phyloP scores from a whole-genome alignment of 2,797 vertebrate species.

The Otolemur crassicaudatus region DNA sequence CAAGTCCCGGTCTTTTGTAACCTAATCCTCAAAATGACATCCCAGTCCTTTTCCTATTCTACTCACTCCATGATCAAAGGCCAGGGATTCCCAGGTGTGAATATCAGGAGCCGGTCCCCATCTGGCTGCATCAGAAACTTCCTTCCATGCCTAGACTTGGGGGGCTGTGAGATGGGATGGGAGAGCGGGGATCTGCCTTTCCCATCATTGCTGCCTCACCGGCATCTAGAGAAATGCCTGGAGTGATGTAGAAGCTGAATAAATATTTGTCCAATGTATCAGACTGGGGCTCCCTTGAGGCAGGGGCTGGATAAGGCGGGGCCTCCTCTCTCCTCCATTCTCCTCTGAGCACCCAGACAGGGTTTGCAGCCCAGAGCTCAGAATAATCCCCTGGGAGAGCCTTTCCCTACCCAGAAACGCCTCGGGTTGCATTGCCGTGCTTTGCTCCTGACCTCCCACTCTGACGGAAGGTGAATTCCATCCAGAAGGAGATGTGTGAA shows the following conservation, averaged over 20 bases:
- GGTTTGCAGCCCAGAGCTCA: neutral
- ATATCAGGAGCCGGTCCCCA: accelerated
- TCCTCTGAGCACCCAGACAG: neutral
- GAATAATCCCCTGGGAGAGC: neutral
- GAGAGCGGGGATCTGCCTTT: accelerated
- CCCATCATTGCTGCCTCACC: neutral
- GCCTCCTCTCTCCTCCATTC: neutral
- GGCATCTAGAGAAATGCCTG: neutral
- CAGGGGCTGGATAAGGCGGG: neutral
- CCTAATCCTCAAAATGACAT: neutral
- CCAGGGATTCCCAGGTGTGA: neutral
- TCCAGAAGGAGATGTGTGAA: conserved; percentile 59
- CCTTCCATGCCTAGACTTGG: neutral
- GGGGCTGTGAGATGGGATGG: neutral
- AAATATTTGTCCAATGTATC: accelerated
- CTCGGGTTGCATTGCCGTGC: accelerated
- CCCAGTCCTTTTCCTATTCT: accelerated
- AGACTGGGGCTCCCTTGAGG: neutral
- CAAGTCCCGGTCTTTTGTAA: too few species aligned
- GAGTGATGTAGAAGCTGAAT: neutral
- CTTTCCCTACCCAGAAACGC: neutral
- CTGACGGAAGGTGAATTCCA: neutral
- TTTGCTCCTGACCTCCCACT: neutral
- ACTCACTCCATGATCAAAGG: accelerated
- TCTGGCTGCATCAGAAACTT: accelerated